Conservation (phyloP, 1,140 invertebrate species). For the Achroia grisella region DNA sequence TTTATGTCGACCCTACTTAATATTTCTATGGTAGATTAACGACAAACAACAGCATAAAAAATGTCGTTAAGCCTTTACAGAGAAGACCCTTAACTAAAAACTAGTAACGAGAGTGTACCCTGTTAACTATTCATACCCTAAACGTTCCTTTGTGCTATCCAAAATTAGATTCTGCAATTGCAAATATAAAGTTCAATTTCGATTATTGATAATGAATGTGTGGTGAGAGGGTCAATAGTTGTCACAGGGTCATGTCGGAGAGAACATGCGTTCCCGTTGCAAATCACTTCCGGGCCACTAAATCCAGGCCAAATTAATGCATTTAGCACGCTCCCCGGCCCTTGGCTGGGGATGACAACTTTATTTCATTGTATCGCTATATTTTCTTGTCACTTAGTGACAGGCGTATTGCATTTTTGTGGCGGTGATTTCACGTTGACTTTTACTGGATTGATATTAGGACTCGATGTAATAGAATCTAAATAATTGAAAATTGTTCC, state of each 20-base stretch:
- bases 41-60: slow-evolving; percentile 15
- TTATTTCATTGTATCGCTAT: slow-evolving; percentile 66
- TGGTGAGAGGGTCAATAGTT: slow-evolving; percentile 44
- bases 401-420: slow-evolving; percentile 26
- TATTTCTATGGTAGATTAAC: slow-evolving; percentile 6
- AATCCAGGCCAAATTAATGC: slow-evolving; percentile 70
- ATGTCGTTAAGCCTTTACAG: slow-evolving; percentile 39
- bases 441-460: slow-evolving; percentile 2
- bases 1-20: background rate
- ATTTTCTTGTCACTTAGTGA: slow-evolving; percentile 62
- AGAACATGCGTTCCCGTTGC: slow-evolving; percentile 64
- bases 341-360: slow-evolving; percentile 65
- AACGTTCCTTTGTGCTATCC: slow-evolving; percentile 13
- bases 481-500: no score
- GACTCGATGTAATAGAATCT: no score
- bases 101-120: slow-evolving; percentile 28
- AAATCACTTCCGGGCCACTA: slow-evolving; percentile 72
- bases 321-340: slow-evolving; percentile 64
- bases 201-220: slow-evolving; percentile 28
- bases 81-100: slow-evolving; percentile 45
- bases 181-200: slow-evolving; percentile 37
- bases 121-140: slow-evolving; percentile 36
- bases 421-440: slow-evolving; percentile 10
- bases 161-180: slow-evolving; percentile 26
- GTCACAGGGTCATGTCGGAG: slow-evolving; percentile 52